Percentiles rank a stretch among this genome's conserved stretches.
Conservation (phyloP, 1,140 invertebrate genomes). For the Cryptotermes secundus region DNA sequence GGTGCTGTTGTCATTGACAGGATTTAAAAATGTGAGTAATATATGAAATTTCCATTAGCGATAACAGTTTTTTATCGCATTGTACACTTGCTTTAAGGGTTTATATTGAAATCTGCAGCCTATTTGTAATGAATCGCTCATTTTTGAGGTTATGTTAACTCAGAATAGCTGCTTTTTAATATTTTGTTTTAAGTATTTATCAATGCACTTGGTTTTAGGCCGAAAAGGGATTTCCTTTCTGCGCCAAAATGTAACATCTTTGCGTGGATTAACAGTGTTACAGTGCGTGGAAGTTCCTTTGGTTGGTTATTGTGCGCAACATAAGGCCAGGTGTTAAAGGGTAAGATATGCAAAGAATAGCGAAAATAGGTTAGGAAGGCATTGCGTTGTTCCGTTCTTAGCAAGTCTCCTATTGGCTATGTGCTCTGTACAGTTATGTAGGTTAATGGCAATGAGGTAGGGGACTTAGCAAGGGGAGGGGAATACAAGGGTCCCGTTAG, state of each 20-base stretch:
- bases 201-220: too few species aligned
- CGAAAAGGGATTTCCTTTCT: too few species aligned
- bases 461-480: neutral
- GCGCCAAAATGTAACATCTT: too few species aligned
- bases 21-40: conserved; percentile 11
- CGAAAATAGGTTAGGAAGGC: conserved; percentile 11
- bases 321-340: neutral
- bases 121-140: too few species aligned
- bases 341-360: conserved; percentile 7
- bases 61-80: too few species aligned
- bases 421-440: neutral
- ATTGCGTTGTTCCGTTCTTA: neutral
- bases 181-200: too few species aligned
- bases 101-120: too few species aligned
- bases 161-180: too few species aligned
- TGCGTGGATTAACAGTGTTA: neutral
- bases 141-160: too few species aligned
- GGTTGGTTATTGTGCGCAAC: neutral
- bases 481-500: conserved; percentile 8
- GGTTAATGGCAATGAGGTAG: conserved; percentile 19
- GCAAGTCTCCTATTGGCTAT: conserved; percentile 6
- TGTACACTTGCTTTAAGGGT: too few species aligned
- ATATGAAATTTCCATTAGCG: neutral
- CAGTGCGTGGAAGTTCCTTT: neutral
- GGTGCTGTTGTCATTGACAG: conserved; percentile 5